A percentile compares a stretch with the other conserved stretches of the same genome.
phyloP scores from a whole-genome alignment of 1,140 invertebrate genomes.

The Phthorimaea operculella region DNA sequence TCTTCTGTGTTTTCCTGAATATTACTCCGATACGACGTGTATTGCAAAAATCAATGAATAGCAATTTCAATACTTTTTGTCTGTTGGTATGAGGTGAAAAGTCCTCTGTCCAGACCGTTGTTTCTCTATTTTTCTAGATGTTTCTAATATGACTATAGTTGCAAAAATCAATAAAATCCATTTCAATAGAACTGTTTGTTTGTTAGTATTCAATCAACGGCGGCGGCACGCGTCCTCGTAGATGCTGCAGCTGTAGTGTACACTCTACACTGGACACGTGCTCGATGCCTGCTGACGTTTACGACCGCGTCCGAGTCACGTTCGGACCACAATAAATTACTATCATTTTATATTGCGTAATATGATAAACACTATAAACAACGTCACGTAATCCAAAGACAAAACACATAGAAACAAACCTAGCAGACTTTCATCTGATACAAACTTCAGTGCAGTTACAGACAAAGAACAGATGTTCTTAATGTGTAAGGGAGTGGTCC shows the following conservation, averaged over 20 bases:
- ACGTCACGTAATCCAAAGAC: not conserved
- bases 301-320: constrained; percentile 12
- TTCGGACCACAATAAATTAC: constrained; percentile 12
- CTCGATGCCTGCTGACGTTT: constrained; percentile 8
- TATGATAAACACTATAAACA: not conserved
- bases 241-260: not conserved
- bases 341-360: constrained; percentile 2
- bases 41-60: no score
- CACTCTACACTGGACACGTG: constrained; percentile 14
- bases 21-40: no score
- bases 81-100: no score
- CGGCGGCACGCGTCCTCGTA: not conserved
- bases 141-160: no score
- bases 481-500: constrained; percentile 10
- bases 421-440: not conserved
- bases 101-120: no score
- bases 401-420: not conserved
- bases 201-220: not conserved
- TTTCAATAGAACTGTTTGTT: constrained; percentile 3
- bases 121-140: no score
- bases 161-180: not conserved
- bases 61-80: no score
- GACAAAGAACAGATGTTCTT: constrained; percentile 18
- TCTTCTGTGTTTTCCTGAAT: no score
- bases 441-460: constrained; percentile 13